Base-by-base conservation (phyloP, 2,113 vertebrate species). In the Chloropsis cyanopogon region DNA sequence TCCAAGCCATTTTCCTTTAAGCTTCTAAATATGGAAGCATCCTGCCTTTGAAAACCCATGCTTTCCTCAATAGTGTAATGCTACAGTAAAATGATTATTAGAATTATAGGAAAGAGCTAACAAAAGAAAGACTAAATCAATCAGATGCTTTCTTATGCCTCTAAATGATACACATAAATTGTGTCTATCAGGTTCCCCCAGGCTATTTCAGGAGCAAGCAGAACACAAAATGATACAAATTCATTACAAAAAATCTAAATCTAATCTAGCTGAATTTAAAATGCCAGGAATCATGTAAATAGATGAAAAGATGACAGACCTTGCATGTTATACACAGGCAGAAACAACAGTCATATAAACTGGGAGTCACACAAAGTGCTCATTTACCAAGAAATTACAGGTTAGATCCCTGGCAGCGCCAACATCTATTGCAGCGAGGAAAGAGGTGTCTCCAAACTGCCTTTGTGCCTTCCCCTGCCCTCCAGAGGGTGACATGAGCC, bases 221-320 rank as follows among this genome's bases (percentile, higher is more conserved):
- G 65, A 87, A 89, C 54, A 77, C 61, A 82, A 87, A 93, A 91
- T 31, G 46, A 95, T 92, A 78, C 87, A 95, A 75, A 92, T 91
- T 92, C 86, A 92, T 92, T 91, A 82, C 61, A 73, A 80, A 91
- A 95, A 63, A 33, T 95, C 89, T 73, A 90, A 90, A 95, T 90
- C 90, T 93, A 95, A 97, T 95, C 75, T 94, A 80, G 42, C 82
- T 90, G 47, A 77, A 94, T 95, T 87, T 87, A 57, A 95, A 96
- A 91, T 66, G 70, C 50, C 84, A 92, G 91, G 75, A 91, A 92
- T 70, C 63, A 80, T 12, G 2, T 69, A 82, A 79, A 85, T 49
- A 63, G 75, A 75, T 86, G 68, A 82, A 52, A 50, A 91, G 56
- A 95, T 88, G 49, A 84, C 28, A 92, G 77, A 86, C 46, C 29